phyloP scores from a whole-genome alignment of 2,797 vertebrate genomes.

The Melanotaenia trifasciata region DNA sequence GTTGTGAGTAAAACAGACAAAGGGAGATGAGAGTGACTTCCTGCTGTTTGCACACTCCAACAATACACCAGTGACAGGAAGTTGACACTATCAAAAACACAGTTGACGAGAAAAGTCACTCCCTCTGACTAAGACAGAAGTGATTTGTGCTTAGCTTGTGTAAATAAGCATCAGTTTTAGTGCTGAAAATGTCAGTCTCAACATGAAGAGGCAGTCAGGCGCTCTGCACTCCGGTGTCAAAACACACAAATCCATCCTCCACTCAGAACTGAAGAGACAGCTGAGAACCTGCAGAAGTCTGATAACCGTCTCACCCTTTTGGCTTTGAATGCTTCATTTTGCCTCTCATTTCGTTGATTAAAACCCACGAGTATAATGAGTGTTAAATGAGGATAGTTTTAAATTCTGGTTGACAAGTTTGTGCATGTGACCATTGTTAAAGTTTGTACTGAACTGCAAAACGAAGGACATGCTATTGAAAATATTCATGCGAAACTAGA shows the following conservation, averaged over 20 bases:
- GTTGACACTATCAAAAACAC: not conserved
- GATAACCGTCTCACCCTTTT: conserved; percentile 14
- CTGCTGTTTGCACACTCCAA: conserved; percentile 8
- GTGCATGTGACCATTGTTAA: not conserved
- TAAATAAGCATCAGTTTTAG: conserved; percentile 47
- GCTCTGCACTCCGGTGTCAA: conserved; percentile 36
- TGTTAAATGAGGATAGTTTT: not conserved
- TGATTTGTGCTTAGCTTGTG: conserved; percentile 24
- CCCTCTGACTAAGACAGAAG: conserved; percentile 3
- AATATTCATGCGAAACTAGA: not conserved
- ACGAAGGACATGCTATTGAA: not conserved
- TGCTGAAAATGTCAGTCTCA: conserved; percentile 45
- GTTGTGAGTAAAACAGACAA: not conserved
- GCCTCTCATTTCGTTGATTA: not conserved
- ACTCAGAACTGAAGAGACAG: conserved; percentile 4
- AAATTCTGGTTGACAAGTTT: not conserved
- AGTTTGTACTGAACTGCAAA: not conserved
- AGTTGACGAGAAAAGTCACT: conserved; percentile 2
- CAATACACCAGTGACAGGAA: not conserved
- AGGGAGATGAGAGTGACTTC: not conserved
- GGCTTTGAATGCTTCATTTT: not conserved
- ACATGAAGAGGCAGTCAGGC: conserved; percentile 21
- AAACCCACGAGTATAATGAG: not conserved
- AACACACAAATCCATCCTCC: conserved; percentile 38
- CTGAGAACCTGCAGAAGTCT: conserved; percentile 14